These are phyloP conservation scores for Pinna nobilis DNA, from an alignment of 1,140 invertebrate genomes.

Conservation along the genomic window DNA sequence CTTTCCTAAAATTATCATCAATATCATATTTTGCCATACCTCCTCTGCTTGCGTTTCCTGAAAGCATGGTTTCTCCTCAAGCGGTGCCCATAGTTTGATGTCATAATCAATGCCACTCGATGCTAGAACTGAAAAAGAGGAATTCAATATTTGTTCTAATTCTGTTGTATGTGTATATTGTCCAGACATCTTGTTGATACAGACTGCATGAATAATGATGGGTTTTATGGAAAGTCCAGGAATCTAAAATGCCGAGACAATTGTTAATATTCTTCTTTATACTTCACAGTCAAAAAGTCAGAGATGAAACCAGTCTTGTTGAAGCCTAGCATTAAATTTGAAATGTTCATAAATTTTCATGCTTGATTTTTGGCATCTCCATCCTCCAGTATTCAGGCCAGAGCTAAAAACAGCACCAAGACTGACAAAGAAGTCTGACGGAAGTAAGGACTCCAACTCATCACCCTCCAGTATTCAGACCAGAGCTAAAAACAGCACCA, in stretches of 20 bases:
- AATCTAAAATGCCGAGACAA: too few relatives aligned
- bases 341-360: too few relatives aligned
- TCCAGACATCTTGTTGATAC: too few relatives aligned
- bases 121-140: conserved; percentile 79
- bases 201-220: too few relatives aligned
- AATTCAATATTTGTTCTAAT: background rate
- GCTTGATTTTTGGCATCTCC: background rate
- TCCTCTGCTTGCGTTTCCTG: conserved; percentile 82
- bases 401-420: background rate
- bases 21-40: conserved; percentile 78
- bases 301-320: too few relatives aligned
- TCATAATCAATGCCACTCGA: conserved; percentile 94
- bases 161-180: background rate
- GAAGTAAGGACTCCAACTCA: too few relatives aligned
- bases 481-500: background rate
- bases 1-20: too few relatives aligned
- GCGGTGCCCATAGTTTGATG: conserved; percentile 89
- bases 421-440: too few relatives aligned
- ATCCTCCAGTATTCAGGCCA: background rate
- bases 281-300: too few relatives aligned
- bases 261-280: too few relatives aligned
- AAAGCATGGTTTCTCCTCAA: conserved; percentile 77
- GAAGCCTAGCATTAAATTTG: too few relatives aligned
- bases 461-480: background rate
- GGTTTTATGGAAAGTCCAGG: too few relatives aligned